A percentile compares a stretch with the other conserved stretches of the same genome.
phyloP scores from a whole-genome alignment of 2,888 invertebrate genomes.

The Synanthedon vespiformis region DNA sequence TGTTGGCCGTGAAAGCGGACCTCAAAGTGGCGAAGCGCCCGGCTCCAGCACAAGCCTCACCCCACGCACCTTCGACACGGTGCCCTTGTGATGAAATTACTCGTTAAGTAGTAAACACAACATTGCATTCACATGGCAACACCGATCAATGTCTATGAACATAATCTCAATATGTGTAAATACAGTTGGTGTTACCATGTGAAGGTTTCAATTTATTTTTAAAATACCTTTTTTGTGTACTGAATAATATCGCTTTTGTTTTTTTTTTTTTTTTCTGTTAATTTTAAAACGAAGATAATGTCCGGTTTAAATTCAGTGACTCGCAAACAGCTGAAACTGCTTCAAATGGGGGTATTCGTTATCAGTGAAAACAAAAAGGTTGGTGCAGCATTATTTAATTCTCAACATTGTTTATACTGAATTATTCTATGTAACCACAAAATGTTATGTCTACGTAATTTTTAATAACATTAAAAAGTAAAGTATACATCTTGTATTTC shows the following conservation, averaged over 20 bases:
- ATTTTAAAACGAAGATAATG: constrained; percentile 30
- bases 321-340: constrained; percentile 35
- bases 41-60: constrained; percentile 68
- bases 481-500: constrained; percentile 12
- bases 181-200: constrained; percentile 43
- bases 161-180: constrained; percentile 2
- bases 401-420: constrained; percentile 63
- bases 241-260: constrained; percentile 43
- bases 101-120: constrained; percentile 26
- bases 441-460: constrained; percentile 68
- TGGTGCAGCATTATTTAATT: constrained; percentile 44
- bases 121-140: constrained; percentile 45
- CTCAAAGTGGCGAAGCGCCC: constrained; percentile 73
- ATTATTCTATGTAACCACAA: constrained; percentile 66
- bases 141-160: constrained; percentile 6
- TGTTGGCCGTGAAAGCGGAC: constrained; percentile 65
- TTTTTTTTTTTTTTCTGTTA: constrained; percentile 22
- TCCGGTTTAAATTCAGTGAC: constrained; percentile 28
- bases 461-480: constrained; percentile 59
- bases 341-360: constrained; percentile 42
- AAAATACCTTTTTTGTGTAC: constrained; percentile 41
- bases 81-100: constrained; percentile 60
- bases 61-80: constrained; percentile 49
- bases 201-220: constrained; percentile 32
- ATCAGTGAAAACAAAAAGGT: constrained; percentile 43